Evolutionary conservation across 1,140 invertebrate species (phyloP).

Genomic region (Lucilia sericata): DNA sequence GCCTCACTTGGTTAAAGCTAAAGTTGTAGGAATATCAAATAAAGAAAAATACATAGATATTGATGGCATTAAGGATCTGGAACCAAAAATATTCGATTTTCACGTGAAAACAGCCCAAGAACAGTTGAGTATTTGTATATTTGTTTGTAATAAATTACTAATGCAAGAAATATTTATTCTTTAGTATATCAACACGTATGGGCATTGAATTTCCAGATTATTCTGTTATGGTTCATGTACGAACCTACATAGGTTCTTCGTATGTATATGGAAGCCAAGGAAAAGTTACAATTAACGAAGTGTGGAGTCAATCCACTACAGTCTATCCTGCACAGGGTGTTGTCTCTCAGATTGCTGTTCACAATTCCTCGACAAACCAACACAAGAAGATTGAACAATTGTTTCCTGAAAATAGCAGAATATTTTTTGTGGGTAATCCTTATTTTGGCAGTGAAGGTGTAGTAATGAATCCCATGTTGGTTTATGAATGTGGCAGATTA

Average conservation of each 20-base stretch:
- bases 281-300: constrained; percentile 54
- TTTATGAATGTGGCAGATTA: constrained; percentile 59
- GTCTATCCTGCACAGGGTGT: constrained; percentile 76
- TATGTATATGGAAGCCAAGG: constrained; percentile 71
- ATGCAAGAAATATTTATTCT: constrained; percentile 50
- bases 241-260: constrained; percentile 77
- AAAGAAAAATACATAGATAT: constrained; percentile 49
- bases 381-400: constrained; percentile 75
- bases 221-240: constrained; percentile 79
- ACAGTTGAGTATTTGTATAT: constrained; percentile 57
- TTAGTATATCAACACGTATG: constrained; percentile 74
- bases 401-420: constrained; percentile 75
- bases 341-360: constrained; percentile 53
- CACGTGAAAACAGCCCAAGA: constrained; percentile 57
- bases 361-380: constrained; percentile 49
- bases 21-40: constrained; percentile 62
- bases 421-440: constrained; percentile 83
- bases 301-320: constrained; percentile 53
- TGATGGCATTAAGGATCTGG: constrained; percentile 50
- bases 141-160: not conserved
- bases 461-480: constrained; percentile 69
- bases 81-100: constrained; percentile 54
- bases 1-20: constrained; percentile 88
- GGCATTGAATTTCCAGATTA: constrained; percentile 83
- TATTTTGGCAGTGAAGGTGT: constrained; percentile 85